These are phyloP conservation scores for Ornithorhynchus anatinus DNA, from an alignment of 2,113 vertebrate species.

Conservation along the genomic window DNA sequence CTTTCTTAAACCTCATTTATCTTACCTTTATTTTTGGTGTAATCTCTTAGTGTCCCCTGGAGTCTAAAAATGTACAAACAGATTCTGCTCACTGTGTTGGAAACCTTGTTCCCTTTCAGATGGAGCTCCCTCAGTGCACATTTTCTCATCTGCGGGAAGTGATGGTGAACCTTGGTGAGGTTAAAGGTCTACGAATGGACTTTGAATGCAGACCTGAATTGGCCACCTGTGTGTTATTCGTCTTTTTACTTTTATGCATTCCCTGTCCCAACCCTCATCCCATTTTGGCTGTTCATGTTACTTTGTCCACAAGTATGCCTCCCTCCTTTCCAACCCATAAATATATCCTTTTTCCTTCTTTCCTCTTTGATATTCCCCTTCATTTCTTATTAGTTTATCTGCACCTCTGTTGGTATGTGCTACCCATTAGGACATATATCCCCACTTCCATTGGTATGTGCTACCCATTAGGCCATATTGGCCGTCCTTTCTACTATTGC, in stretches of 20 bases:
- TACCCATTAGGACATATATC: neutral
- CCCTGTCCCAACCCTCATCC: neutral
- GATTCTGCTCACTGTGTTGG: neutral
- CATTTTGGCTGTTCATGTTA: neutral
- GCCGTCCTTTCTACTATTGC: neutral
- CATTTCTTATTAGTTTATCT: neutral
- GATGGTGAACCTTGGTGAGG: neutral
- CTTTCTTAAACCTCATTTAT: neutral
- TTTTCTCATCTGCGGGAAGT: neutral
- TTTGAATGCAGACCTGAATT: neutral
- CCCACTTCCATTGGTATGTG: neutral
- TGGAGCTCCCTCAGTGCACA: neutral
- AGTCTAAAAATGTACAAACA: neutral
- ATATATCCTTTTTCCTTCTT: neutral
- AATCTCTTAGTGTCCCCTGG: neutral
- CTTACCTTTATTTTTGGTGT: neutral
- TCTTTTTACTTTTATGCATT: neutral
- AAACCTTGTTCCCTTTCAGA: neutral
- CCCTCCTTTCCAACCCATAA: neutral
- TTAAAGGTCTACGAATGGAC: neutral
- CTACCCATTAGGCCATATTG: neutral
- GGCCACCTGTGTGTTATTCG: neutral
- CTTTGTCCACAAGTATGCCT: neutral
- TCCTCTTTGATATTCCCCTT: neutral
- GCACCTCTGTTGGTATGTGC: neutral